Base-by-base conservation (phyloP, 2,113 vertebrate genomes). In the Tenebrosternarchus preto region DNA sequence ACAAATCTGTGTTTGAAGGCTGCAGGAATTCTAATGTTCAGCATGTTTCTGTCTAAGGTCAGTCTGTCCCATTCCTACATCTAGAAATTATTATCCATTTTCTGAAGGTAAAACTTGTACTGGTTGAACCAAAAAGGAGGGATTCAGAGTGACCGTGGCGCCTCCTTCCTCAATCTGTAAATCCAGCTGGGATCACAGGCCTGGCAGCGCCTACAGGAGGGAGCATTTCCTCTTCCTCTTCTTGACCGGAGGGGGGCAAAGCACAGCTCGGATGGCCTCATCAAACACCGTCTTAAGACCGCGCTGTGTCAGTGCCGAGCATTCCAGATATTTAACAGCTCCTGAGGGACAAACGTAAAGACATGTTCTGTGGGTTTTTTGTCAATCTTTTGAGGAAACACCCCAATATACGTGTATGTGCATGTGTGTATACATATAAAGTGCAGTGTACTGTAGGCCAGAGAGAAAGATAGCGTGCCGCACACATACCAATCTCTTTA, bases 281-380 rank as follows among this genome's bases (percentile, higher is more conserved):
- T 99, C 98, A 56, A 99, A 99, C 92, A 98, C 96, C 46, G 98
- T 98, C 94, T 99, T 99, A 91, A 99, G 97, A 88, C 97, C 98
- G 71, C 97, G 92, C 91, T 99, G 97, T 0, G 98, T 99, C 82
- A 99, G 93, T 20, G 98, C 97, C 0, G 97, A 99, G 89, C 97
- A 99, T 86, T 99, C 98, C 73, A 98, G 92, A 88, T 99, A 99
- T 68, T 99, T 99, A 55, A 99, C 97, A 2, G 96, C 95, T 83
- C 94, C 97, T 98, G 88, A 4, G 24, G 63, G 59, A 68, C 3
- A n/a, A 56, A 56, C 3, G 11, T 9, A 50, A 50, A 0, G 8
- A 12, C 39, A 11, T 11, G 8, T 46, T 9, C 39, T 11, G 39
- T 9, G 11, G 11, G 3, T 11, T 46, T 9, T 46, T 46, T 46